phyloP scores from a whole-genome alignment of 2,797 vertebrate genomes.

The Myotis findleyi region DNA sequence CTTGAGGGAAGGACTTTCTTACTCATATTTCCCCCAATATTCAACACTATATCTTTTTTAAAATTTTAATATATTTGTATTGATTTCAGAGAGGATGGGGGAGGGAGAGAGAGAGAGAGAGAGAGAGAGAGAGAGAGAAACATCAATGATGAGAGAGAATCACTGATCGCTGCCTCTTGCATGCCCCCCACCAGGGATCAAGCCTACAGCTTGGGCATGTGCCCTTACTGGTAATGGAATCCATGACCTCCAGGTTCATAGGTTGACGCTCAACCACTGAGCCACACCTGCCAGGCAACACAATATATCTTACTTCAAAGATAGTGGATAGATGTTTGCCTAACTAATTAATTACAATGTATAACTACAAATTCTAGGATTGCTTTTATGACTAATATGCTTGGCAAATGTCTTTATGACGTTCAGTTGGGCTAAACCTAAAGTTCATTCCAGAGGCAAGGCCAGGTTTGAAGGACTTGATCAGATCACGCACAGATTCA shows the following conservation, averaged over 20 bases:
- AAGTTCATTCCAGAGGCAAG: neutral
- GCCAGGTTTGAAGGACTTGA: neutral
- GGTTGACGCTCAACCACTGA: no score
- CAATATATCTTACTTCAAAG: neutral
- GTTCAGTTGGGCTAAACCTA: neutral
- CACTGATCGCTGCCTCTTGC: no score
- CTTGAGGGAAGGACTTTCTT: conserved; percentile 16
- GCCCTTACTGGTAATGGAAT: no score
- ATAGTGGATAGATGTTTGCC: neutral
- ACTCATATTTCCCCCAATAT: neutral
- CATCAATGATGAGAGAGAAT: no score
- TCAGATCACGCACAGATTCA: neutral
- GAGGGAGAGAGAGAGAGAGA: no score
- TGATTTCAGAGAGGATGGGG: no score
- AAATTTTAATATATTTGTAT: no score
- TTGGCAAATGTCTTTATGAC: neutral
- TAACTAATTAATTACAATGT: neutral
- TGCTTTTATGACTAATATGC: neutral
- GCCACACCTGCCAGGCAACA: no score
- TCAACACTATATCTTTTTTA: neutral
- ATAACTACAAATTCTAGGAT: neutral
- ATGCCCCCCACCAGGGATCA: no score
- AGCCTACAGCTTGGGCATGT: no score
- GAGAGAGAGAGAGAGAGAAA: no score
- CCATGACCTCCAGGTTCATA: no score